phyloP scores from a whole-genome alignment of 2,888 invertebrate species.

The Conchocele bisecta region DNA sequence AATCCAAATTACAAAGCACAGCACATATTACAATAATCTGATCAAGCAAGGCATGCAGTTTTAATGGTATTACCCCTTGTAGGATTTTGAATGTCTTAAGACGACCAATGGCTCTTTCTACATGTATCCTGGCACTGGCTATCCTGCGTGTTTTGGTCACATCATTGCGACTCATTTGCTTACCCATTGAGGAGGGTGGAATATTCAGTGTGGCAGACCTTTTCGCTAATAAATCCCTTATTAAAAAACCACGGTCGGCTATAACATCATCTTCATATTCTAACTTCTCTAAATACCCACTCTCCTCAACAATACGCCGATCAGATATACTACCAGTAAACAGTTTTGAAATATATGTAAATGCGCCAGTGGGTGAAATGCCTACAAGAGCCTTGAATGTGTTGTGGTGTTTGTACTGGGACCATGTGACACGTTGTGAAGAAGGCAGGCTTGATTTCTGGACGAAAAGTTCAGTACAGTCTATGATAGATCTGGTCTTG shows the following conservation, averaged over 20 bases:
- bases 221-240: conserved; percentile 20
- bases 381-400: conserved; percentile 28
- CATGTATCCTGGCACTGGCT: conserved; percentile 45
- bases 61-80: background rate
- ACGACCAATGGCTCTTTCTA: conserved; percentile 39
- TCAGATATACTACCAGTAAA: conserved; percentile 45
- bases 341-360: conserved; percentile 31
- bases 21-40: background rate
- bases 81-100: background rate
- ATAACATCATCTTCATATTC: conserved; percentile 23
- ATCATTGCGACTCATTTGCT: conserved; percentile 16
- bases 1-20: background rate
- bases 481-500: conserved; percentile 34
- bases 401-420: conserved; percentile 37
- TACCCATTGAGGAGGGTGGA: conserved; percentile 38
- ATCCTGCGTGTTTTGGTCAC: conserved; percentile 42
- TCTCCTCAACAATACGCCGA: conserved; percentile 28
- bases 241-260: conserved; percentile 41
- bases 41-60: background rate
- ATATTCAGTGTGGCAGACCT: conserved; percentile 33
- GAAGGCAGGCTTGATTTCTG: conserved; percentile 35
- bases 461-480: conserved; percentile 42
- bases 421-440: conserved; percentile 28
- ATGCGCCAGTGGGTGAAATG: conserved; percentile 27
- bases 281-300: conserved; percentile 29